Conservation (phyloP, 2,888 invertebrate genomes). For the Drosophila tripunctata region DNA sequence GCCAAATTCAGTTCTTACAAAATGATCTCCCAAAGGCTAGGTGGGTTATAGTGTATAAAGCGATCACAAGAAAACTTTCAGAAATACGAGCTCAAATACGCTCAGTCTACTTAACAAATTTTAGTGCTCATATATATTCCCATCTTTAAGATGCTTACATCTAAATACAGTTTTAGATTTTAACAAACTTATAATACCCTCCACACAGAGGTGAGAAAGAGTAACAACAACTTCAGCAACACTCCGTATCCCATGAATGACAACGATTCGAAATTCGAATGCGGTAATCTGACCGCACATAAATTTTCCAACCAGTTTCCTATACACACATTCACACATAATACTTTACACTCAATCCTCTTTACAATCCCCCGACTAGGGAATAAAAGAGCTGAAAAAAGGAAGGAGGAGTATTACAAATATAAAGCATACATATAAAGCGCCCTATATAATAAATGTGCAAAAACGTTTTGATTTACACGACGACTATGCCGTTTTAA, state of each 20-base stretch:
- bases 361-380: neutral
- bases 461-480: conserved; percentile 76
- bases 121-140: too few relatives aligned
- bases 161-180: too few relatives aligned
- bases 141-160: too few relatives aligned
- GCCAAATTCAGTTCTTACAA: too few relatives aligned
- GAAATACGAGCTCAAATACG: too few relatives aligned
- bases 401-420: neutral
- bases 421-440: neutral
- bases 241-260: conserved; percentile 58
- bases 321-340: conserved; percentile 52
- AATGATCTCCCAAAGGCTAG: too few relatives aligned
- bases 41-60: too few relatives aligned
- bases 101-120: too few relatives aligned
- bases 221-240: conserved; percentile 13
- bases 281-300: conserved; percentile 80
- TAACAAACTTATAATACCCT: neutral
- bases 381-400: neutral
- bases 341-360: conserved; percentile 34
- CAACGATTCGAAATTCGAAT: conserved; percentile 62
- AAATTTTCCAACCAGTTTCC: conserved; percentile 64
- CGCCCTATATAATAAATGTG: conserved; percentile 74
- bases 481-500: conserved; percentile 62
- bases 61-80: too few relatives aligned
- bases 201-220: neutral